These are phyloP conservation scores for Eupithecia abbreviata DNA, from an alignment of 2,888 invertebrate species.

Conservation along the genomic window DNA sequence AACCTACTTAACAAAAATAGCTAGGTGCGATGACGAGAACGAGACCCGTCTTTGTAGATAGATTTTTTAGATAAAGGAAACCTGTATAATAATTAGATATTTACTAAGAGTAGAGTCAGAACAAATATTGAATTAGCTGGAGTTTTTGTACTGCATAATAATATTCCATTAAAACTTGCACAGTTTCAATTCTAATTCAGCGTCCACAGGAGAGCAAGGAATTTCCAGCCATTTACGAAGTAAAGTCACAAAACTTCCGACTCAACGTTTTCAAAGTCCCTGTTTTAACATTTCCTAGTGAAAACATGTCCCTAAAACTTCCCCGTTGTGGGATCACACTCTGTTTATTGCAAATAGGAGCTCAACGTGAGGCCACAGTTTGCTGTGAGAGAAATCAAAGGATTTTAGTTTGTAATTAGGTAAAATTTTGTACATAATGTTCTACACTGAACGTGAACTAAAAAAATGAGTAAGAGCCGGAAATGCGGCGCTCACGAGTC, in stretches of 20 bases:
- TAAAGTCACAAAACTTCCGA: constrained; percentile 50
- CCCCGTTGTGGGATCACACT: constrained; percentile 61
- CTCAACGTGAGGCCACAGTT: constrained; percentile 46
- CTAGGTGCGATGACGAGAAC: not conserved
- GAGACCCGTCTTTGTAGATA: not conserved
- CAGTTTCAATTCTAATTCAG: constrained; percentile 51
- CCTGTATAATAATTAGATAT: not conserved
- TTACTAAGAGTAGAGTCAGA: not conserved
- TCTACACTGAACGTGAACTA: not conserved
- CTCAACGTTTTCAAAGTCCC: constrained; percentile 63
- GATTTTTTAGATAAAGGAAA: not conserved
- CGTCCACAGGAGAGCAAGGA: constrained; percentile 60
- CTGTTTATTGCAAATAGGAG: constrained; percentile 76
- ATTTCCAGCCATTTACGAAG: constrained; percentile 59
- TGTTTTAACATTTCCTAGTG: constrained; percentile 67
- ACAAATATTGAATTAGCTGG: not conserved
- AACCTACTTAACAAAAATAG: not conserved
- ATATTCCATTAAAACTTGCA: constrained; percentile 12
- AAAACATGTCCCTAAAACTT: constrained; percentile 70
- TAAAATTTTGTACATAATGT: not conserved
- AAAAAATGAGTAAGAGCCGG: too few relatives aligned
- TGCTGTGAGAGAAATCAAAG: constrained; percentile 11
- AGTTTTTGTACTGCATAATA: constrained; percentile 9
- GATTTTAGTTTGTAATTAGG: not conserved
- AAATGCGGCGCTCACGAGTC: too few relatives aligned